Evolutionary conservation across 2,888 invertebrate genomes (phyloP).

Genomic region (Cataglyphis livida): DNA sequence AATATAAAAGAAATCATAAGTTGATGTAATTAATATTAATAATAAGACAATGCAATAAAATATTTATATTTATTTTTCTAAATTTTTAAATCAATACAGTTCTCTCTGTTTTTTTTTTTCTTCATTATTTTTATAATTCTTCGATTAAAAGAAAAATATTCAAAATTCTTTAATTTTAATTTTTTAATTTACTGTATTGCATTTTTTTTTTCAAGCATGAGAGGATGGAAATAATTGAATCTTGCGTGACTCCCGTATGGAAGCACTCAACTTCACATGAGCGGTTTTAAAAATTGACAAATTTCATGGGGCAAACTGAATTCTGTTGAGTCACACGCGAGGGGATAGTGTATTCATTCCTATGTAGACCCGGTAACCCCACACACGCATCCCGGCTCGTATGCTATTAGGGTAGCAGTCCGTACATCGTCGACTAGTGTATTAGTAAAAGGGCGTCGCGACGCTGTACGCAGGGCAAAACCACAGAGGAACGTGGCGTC

Average conservation of each 20-base stretch:
- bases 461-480: conserved; percentile 45
- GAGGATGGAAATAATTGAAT: neutral
- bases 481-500: conserved; percentile 55
- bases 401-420: conserved; percentile 34
- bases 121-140: too few relatives aligned
- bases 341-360: conserved; percentile 42
- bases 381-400: conserved; percentile 24
- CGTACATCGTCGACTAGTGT: conserved; percentile 24
- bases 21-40: neutral
- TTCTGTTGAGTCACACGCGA: conserved; percentile 28
- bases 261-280: neutral
- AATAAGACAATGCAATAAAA: neutral
- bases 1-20: neutral
- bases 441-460: conserved; percentile 44
- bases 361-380: conserved; percentile 27
- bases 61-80: neutral
- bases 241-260: neutral
- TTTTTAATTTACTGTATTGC: too few relatives aligned
- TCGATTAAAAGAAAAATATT: too few relatives aligned
- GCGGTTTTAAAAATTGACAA: conserved; percentile 37
- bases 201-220: neutral
- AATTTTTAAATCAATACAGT: too few relatives aligned
- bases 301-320: conserved; percentile 27
- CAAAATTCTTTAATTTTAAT: neutral
- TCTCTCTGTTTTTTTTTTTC: neutral